Evolutionary conservation across 2,113 vertebrate species (phyloP).

Genomic region (Sterna hirundo): DNA sequence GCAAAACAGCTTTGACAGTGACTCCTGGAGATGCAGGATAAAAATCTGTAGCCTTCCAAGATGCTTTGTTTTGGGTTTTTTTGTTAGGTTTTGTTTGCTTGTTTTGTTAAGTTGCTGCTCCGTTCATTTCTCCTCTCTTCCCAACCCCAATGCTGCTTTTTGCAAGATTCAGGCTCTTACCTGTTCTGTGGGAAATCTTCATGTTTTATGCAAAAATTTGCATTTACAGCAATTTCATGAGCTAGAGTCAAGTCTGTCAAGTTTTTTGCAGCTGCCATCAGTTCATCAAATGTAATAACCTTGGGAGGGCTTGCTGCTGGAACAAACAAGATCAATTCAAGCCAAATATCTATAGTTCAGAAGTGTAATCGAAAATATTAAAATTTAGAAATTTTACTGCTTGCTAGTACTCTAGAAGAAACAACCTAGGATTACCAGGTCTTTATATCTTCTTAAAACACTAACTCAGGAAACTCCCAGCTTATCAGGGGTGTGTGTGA

Average conservation of each 20-base stretch:
- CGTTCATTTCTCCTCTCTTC: not conserved
- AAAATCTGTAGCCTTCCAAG: not conserved
- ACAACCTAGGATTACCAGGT: not conserved
- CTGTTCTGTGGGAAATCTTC: slow-evolving; percentile 80
- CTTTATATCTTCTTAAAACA: slow-evolving; percentile 37
- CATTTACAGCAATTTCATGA: slow-evolving; percentile 91
- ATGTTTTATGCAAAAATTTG: slow-evolving; percentile 80
- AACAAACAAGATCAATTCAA: slow-evolving; percentile 24
- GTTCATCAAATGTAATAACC: slow-evolving; percentile 82
- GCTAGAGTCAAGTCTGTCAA: slow-evolving; percentile 85
- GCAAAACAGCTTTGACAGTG: not conserved
- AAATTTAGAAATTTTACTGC: not conserved
- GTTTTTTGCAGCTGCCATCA: slow-evolving; percentile 86
- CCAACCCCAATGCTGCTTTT: not conserved
- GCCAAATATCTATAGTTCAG: not conserved
- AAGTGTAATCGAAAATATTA: not conserved
- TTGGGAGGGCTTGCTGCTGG: slow-evolving; percentile 88
- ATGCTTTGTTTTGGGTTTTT: not conserved
- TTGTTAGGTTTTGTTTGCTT: too few species aligned
- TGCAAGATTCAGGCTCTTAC: slow-evolving; percentile 46
- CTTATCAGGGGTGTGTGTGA: slow-evolving; percentile 1
- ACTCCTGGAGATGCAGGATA: not conserved
- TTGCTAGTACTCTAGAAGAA: not conserved
- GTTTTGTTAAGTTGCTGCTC: not conserved
- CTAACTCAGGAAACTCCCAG: slow-evolving; percentile 36